A percentile compares a stretch with the other conserved stretches of the same genome.
These are phyloP conservation scores for Xestia c-nigrum DNA, from an alignment of 2,888 invertebrate genomes.

Conservation along the genomic window DNA sequence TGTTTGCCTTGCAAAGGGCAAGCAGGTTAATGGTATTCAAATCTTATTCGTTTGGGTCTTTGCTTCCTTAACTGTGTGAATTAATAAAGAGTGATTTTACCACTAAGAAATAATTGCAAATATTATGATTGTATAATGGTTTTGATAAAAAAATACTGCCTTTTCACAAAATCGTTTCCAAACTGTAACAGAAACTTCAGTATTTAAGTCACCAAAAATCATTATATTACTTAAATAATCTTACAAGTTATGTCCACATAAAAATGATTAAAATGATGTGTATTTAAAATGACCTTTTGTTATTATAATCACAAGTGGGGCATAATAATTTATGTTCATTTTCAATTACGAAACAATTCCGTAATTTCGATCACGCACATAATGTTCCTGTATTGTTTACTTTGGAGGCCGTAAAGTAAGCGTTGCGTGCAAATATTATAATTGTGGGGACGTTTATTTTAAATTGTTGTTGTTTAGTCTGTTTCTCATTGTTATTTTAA, in stretches of 20 bases:
- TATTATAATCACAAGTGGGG: conserved; percentile 59
- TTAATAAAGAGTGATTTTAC: background rate
- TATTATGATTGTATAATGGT: rapidly evolving
- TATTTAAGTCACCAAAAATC: conserved; percentile 11
- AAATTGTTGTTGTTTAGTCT: conserved; percentile 44
- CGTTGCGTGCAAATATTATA: conserved; percentile 53
- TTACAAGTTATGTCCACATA: conserved; percentile 17
- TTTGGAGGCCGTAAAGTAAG: conserved; percentile 65
- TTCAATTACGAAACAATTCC: conserved; percentile 72
- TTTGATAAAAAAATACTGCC: background rate
- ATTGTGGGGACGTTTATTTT: conserved; percentile 53
- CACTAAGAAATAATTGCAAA: background rate
- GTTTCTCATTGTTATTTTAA: conserved; percentile 39
- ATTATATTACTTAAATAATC: conserved; percentile 1
- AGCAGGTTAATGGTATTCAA: conserved; percentile 40
- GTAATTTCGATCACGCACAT: conserved; percentile 69
- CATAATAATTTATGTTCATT: conserved; percentile 66
- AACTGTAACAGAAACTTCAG: background rate
- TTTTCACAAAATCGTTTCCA: background rate
- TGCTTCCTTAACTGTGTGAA: conserved; percentile 11
- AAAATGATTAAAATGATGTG: conserved; percentile 51
- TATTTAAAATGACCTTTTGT: conserved; percentile 56
- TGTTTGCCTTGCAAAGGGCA: conserved; percentile 25
- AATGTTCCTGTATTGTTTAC: conserved; percentile 66
- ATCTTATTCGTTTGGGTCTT: conserved; percentile 7